Conservation (phyloP, 2,113 vertebrate genomes). For the Erythrocercus mccallii region DNA sequence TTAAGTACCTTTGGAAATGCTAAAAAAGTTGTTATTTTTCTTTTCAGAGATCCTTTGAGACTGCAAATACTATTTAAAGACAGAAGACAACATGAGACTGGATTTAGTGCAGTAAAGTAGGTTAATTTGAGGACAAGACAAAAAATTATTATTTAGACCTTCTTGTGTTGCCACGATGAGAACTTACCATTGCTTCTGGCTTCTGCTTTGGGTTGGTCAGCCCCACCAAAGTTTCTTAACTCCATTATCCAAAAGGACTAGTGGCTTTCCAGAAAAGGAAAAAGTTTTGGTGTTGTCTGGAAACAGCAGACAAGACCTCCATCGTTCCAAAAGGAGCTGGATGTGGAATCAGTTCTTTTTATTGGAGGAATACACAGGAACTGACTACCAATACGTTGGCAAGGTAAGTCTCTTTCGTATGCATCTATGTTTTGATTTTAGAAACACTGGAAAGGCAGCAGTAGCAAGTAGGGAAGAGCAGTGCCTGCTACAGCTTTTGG, state of each 20-base stretch:
- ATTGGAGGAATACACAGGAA: slow-evolving; percentile 93
- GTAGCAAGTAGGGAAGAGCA: not conserved
- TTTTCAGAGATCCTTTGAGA: slow-evolving; percentile 73
- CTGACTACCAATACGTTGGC: slow-evolving; percentile 92
- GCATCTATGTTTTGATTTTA: not conserved
- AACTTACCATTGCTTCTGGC: slow-evolving; percentile 76
- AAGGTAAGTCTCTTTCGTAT: slow-evolving; percentile 80
- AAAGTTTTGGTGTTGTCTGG: slow-evolving; percentile 68
- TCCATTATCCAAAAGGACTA: slow-evolving; percentile 83
- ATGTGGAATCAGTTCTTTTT: slow-evolving; percentile 99
- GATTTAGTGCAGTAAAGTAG: slow-evolving; percentile 45
- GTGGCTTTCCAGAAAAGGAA: slow-evolving; percentile 67
- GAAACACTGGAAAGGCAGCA: not conserved
- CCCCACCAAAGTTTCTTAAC: slow-evolving; percentile 72
- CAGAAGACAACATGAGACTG: slow-evolving; percentile 65
- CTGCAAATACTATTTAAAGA: slow-evolving; percentile 67
- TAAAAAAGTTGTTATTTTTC: slow-evolving; percentile 62
- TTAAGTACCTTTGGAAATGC: slow-evolving; percentile 65
- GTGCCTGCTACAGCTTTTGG: not conserved
- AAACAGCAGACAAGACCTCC: slow-evolving; percentile 73
- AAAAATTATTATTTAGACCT: slow-evolving; percentile 6
- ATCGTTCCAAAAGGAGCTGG: slow-evolving; percentile 93
- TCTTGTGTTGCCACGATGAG: slow-evolving; percentile 77
- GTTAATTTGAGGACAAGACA: slow-evolving; percentile 40
- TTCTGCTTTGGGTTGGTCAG: slow-evolving; percentile 79